Evolutionary conservation across 2,888 invertebrate genomes (phyloP), one percentile per base, ranked within the genome.

Genomic region (Heliconius cydno): DNA sequence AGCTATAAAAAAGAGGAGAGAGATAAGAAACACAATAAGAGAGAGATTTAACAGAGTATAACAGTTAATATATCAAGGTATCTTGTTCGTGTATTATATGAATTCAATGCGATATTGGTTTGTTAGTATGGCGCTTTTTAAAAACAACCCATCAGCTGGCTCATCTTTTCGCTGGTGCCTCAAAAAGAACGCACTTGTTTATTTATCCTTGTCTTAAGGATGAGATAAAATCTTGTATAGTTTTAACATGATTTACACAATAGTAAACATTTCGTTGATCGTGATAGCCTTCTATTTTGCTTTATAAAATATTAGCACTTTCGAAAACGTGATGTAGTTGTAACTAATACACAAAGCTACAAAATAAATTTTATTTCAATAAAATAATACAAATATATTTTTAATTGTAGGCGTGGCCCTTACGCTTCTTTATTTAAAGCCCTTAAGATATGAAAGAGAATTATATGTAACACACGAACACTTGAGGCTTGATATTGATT

Each of bases 321-420:
- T 78, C 75, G 65, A 80, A 80, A 80, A 75, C 80, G 80, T 80
- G 80, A 80, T 66, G 38, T 34, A 72, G 22, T 72, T 66, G 38
- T 72, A 22, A 19, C 25, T 25, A 38, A 75, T 75, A 60, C n/a
- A 60, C 1, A n/a, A 19, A 74, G 10, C 13, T 63, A 30, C 9
- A 52, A 72, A 30, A 28, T 30, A 52, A 52, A 52, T 52, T 30
- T 30, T 28, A 19, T 72, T 28, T 30, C 57, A 34, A 72, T 83
- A 68, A 68, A 41, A 34, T 68, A 1, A 38, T 38, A 84, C 84
- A 63, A n/a, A 60, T n/a, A 60, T 60, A n/a, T 60, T n/a, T 60
- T 46, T 46, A 46, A 13, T 15, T 2, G 52, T 52, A 2, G 19
- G 2, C 52, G 7, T 52, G 19, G 19, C 19, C 5, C 2, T 60